These are phyloP conservation scores for Ypsolopha sequella DNA, from an alignment of 2,888 invertebrate genomes.

Conservation along the genomic window DNA sequence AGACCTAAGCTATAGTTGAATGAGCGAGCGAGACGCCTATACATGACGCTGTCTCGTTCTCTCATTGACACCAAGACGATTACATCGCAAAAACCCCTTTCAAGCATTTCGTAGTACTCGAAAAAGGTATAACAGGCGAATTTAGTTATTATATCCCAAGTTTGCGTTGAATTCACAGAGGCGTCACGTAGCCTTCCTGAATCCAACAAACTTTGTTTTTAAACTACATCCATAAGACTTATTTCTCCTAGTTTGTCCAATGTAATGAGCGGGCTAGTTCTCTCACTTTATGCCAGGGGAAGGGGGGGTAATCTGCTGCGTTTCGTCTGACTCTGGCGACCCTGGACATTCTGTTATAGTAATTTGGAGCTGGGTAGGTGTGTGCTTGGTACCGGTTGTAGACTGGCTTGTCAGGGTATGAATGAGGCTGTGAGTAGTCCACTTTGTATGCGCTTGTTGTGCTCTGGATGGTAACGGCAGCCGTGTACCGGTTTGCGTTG, in stretches of 20 bases:
- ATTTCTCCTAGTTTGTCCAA: constrained; percentile 66
- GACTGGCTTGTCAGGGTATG: constrained; percentile 52
- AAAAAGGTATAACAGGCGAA: no score
- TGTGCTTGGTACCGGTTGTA: constrained; percentile 59
- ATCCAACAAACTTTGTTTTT: constrained; percentile 53
- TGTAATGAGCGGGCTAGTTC: constrained; percentile 76
- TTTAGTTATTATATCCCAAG: constrained; percentile 15
- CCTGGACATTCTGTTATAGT: constrained; percentile 59
- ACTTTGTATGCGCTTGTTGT: constrained; percentile 63
- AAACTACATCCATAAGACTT: constrained; percentile 13
- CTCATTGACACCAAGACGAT: no score
- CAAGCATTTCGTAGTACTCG: no score
- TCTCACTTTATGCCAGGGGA: constrained; percentile 84
- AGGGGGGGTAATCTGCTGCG: constrained; percentile 69
- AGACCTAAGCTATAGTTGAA: no score
- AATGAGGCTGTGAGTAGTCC: constrained; percentile 59
- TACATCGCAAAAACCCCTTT: no score
- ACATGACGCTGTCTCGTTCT: no score
- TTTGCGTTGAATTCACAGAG: constrained; percentile 60
- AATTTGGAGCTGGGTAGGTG: constrained; percentile 41
- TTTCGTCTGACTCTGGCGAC: constrained; percentile 45
- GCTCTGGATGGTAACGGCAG: constrained; percentile 35
- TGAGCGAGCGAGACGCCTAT: no score
- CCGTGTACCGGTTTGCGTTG: constrained; percentile 50
- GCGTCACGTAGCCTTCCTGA: constrained; percentile 43